Percentiles rank a stretch among this genome's conserved stretches.
Evolutionary conservation across 2,888 invertebrate species (phyloP).

Genomic region (Romanomermis culicivorax): DNA sequence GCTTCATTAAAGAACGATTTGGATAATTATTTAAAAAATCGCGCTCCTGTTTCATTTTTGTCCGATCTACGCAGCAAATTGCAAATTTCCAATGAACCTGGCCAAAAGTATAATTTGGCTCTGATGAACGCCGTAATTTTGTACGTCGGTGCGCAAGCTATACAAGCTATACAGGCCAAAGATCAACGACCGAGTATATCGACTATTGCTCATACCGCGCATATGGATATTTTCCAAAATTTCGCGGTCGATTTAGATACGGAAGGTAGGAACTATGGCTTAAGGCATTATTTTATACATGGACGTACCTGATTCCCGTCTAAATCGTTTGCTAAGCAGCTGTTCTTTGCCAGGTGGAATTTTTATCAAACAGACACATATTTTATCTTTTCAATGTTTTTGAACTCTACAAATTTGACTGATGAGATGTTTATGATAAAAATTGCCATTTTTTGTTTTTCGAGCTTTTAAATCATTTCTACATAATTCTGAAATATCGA

Average conservation of each 20-base stretch:
- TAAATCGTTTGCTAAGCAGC: too few relatives aligned
- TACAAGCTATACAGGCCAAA: slow-evolving; percentile 66
- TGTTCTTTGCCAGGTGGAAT: too few relatives aligned
- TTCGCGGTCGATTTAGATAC: slow-evolving; percentile 90
- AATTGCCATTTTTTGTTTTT: too few relatives aligned
- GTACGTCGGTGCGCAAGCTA: slow-evolving; percentile 92
- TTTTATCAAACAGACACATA: too few relatives aligned
- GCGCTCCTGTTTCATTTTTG: slow-evolving; percentile 34
- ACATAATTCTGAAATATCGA: too few relatives aligned
- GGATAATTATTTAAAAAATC: slow-evolving; percentile 73
- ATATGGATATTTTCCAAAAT: slow-evolving; percentile 99
- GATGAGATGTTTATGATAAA: neutral
- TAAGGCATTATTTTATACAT: too few relatives aligned
- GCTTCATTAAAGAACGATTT: slow-evolving; percentile 42
- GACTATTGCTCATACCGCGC: slow-evolving; percentile 92
- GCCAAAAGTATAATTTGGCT: slow-evolving; percentile 76
- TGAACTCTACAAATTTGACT: too few relatives aligned
- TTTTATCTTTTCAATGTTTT: too few relatives aligned
- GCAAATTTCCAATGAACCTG: slow-evolving; percentile 41
- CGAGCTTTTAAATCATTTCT: too few relatives aligned
- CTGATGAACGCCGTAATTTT: slow-evolving; percentile 89
- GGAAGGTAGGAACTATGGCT: slow-evolving; percentile 48
- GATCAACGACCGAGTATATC: slow-evolving; percentile 80
- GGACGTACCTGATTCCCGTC: too few relatives aligned
- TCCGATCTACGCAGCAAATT: slow-evolving; percentile 31